phyloP scores from a whole-genome alignment of 2,113 vertebrate species.

The Oncorhynchus gorbuscha region DNA sequence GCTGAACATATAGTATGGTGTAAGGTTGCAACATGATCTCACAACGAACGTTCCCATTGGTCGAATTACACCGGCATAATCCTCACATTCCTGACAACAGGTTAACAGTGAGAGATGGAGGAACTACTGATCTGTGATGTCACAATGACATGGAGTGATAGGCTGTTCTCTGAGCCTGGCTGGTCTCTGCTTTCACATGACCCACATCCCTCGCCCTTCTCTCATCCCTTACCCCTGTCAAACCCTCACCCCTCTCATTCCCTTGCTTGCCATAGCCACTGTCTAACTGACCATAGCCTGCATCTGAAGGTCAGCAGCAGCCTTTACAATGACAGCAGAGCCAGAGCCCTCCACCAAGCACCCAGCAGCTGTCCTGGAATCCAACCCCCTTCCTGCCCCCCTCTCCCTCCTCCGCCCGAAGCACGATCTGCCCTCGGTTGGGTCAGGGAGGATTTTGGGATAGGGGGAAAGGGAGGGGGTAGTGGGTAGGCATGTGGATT shows the following conservation, averaged over 20 bases:
- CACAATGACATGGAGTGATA: background rate
- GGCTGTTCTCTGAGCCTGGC: background rate
- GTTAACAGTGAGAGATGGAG: background rate
- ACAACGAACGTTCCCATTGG: too few relatives aligned
- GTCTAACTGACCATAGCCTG: constrained; percentile 1
- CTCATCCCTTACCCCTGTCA: constrained; percentile 1
- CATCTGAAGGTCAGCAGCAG: constrained; percentile 43
- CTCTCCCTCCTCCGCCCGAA: constrained; percentile 24
- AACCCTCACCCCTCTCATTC: background rate
- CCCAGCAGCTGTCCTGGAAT: constrained; percentile 53
- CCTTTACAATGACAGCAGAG: constrained; percentile 26
- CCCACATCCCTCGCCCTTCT: constrained; percentile 16
- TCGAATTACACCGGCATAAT: too few relatives aligned
- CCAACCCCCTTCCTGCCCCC: constrained; percentile 29
- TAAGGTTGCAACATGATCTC: too few relatives aligned
- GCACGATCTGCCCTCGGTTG: constrained; percentile 46
- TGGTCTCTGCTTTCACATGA: constrained; percentile 11
- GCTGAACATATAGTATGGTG: too few relatives aligned
- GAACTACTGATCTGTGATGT: background rate
- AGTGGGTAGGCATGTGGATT: constrained; percentile 35
- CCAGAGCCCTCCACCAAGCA: constrained; percentile 20
- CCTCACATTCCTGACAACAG: too few relatives aligned
- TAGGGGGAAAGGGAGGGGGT: background rate
- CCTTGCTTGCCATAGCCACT: background rate
- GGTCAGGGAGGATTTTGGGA: constrained; percentile 1